These are phyloP conservation scores for Pelecanoides urinatrix DNA, from an alignment of 2,113 vertebrate species.

Conservation along the genomic window DNA sequence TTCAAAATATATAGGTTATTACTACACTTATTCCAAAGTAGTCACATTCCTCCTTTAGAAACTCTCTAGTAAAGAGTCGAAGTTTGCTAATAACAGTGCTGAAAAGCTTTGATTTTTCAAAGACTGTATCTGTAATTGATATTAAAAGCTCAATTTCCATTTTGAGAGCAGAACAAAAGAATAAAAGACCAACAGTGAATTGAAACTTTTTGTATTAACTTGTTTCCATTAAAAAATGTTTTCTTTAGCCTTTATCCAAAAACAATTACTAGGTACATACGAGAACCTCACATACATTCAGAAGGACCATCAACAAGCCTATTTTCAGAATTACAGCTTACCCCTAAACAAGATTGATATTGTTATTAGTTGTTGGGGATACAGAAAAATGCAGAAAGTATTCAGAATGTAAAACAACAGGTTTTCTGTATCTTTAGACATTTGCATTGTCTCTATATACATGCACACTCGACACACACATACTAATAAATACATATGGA, in stretches of 20 bases:
- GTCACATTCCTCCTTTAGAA: neutral
- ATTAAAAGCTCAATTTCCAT: neutral
- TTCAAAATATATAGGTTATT: neutral
- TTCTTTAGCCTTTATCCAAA: neutral
- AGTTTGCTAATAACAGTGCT: neutral
- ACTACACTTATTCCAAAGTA: neutral
- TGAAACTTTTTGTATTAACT: neutral
- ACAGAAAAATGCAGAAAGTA: neutral
- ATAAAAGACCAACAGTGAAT: neutral
- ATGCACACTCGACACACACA: rapidly evolving
- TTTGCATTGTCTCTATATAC: neutral
- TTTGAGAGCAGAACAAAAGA: neutral
- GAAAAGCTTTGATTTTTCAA: slow-evolving; percentile 11
- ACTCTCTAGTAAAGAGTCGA: neutral
- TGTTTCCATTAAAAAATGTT: neutral
- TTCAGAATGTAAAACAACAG: neutral
- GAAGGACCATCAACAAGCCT: neutral
- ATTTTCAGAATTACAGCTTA: neutral
- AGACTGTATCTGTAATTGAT: neutral
- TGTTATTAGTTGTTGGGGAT: neutral
- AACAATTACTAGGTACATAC: neutral
- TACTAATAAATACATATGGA: neutral
- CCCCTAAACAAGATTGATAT: neutral
- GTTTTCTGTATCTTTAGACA: neutral
- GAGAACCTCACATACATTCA: neutral